Evolutionary conservation across 2,113 vertebrate genomes (phyloP), one percentile per base, ranked within the genome.

Genomic region (Microcebus ravelobensis): DNA sequence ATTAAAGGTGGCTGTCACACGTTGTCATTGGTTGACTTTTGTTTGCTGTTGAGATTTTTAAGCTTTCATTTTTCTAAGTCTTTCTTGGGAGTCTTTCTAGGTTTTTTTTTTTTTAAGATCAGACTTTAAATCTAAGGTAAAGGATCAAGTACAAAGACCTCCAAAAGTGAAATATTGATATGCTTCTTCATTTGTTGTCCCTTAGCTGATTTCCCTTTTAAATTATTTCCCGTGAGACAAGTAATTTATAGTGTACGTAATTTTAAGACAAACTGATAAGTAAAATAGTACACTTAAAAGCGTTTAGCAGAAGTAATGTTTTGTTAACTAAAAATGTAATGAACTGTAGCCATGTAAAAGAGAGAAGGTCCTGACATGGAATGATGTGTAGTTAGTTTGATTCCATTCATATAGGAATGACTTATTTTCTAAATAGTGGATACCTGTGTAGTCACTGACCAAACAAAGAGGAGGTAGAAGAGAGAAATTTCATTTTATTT

Each of bases 1-100:
- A 99, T 99, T 99, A 99, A 99, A 99, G 97, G 99, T 98, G 98
- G 98, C 99, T 99, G 99, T 99, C 99, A 99, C 98, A 98, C 97
- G 94, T 99, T 99, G 99, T 99, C 99, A 99, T 99, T 99, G 98
- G 98, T 98, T 99, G 99, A 99, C 99, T 99, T 99, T 99, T 99
- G 98, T 99, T 99, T 98, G 98, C 99, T 98, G 98, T 99, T 98
- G 99, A 99, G 99, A 98, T 99, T 99, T 95, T 99, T 99, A 99
- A 99, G 99, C 98, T 99, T 99, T 99, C 99, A 99, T 99, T 99
- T 99, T 99, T 99, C 99, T 99, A 98, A 98, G 98, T 98, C 98
- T 98, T 98, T 98, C 98, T 98, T 97, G 96, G 79, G 82, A 97
- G 95, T 97, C 98, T 99, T 99, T 99, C 99, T 99, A 98, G 98